These are phyloP conservation scores for Hiodon alosoides DNA, from an alignment of 2,113 vertebrate species.

Conservation along the genomic window DNA sequence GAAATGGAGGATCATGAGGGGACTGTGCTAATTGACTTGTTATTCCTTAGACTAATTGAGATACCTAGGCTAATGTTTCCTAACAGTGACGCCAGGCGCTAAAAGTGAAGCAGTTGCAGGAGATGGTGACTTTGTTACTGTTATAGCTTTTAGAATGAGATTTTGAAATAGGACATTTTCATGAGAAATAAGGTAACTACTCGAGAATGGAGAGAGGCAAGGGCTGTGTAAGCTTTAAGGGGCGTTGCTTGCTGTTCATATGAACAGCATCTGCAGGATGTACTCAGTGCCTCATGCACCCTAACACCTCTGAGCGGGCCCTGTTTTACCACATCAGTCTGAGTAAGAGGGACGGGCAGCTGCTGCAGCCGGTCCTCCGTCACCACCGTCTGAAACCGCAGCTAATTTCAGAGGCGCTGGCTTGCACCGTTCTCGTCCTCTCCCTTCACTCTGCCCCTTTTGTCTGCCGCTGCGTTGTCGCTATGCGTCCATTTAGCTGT, in stretches of 20 bases:
- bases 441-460: background rate
- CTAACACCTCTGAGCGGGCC: too few relatives aligned
- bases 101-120: background rate
- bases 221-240: too few relatives aligned
- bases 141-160: too few relatives aligned
- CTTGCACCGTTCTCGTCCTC: background rate
- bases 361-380: conserved; percentile 36
- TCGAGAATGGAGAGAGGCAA: too few relatives aligned
- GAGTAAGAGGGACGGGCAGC: conserved; percentile 8
- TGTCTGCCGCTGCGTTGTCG: background rate
- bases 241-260: too few relatives aligned
- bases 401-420: conserved; percentile 1
- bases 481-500: background rate
- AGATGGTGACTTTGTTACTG: too few relatives aligned
- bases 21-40: background rate
- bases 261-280: too few relatives aligned
- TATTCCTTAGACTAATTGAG: background rate
- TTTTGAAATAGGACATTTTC: too few relatives aligned
- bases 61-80: background rate
- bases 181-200: too few relatives aligned
- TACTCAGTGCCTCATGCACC: too few relatives aligned
- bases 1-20: background rate
- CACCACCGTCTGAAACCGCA: background rate
- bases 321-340: too few relatives aligned
- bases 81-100: background rate